Base-by-base conservation (phyloP, 2,888 invertebrate genomes). In the Nineta flava region DNA sequence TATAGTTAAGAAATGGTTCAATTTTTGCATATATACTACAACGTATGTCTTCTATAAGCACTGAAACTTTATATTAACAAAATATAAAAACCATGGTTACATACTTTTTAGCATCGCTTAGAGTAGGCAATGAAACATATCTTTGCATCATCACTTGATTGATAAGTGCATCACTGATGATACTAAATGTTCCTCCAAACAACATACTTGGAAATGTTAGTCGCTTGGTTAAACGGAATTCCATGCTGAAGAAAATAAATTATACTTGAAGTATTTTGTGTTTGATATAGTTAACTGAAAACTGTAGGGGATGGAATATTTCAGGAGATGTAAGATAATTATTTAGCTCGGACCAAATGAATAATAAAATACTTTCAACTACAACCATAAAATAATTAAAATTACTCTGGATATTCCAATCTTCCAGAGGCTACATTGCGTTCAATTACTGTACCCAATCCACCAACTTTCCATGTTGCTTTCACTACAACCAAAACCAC, bases 81-180 rank as follows among this genome's bases (percentile, higher is more conserved):
- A n/a, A n/a, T n/a, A n/a, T n/a, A 31, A 31, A 17, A 34, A n/a
- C n/a, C 15, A 13, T 10, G 10, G 15, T n/a, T 9, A 12, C n/a
- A 46, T 47, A 17, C 19, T 17, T 31, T 35, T 47, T 32, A 34
- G 81, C 84, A 48, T 75, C 71, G 52, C 67, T 68, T 9, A 85
- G 62, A n/a, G 74, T 76, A 0, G 81, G 77, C 47, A 86, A 64
- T n/a, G 84, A 74, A 42, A 87, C 65, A 58, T 84, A 83, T 48
- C 87, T 69, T 60, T 87, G 87, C 54, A 87, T 77, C 82, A 86
- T 85, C 34, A 82, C 78, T 62, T 87, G 87, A 63, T 82, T 84
- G 2, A 83, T 79, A 19, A 80, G 81, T 56, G 82, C 77, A 56
- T 77, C 77, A 47, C 82, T 80, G 4, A 83, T 66, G 83, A 82